Evolutionary conservation across 2,888 invertebrate genomes (phyloP).

Genomic region (Rhimphoctona megacephalus): DNA sequence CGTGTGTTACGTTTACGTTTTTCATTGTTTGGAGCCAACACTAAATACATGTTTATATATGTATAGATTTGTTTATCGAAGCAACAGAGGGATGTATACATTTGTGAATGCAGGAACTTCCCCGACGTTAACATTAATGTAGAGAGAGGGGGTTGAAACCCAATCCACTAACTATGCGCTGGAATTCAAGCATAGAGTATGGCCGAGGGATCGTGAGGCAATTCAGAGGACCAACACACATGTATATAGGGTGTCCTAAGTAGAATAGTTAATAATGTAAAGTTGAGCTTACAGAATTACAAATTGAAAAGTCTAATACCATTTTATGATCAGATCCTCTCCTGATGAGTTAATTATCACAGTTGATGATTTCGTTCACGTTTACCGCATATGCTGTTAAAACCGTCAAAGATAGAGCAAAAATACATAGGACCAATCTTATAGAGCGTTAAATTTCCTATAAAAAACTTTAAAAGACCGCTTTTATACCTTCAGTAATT

Average conservation of each 20-base stretch:
- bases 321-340: too few relatives aligned
- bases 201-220: conserved; percentile 17
- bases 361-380: not conserved
- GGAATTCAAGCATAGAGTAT: not conserved
- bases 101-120: not conserved
- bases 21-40: conserved; percentile 5
- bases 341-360: too few relatives aligned
- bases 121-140: conserved; percentile 36
- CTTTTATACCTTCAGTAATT: not conserved
- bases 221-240: not conserved
- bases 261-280: not conserved
- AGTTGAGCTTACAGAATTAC: not conserved
- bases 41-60: not conserved
- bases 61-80: conserved; percentile 7
- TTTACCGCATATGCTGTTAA: not conserved
- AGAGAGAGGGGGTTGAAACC: conserved; percentile 14
- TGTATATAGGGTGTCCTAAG: not conserved
- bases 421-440: not conserved
- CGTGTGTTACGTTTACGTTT: conserved; percentile 24
- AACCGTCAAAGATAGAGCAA: not conserved
- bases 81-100: not conserved
- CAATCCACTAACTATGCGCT: not conserved
- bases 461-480: not conserved
- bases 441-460: not conserved
- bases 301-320: too few relatives aligned